A percentile compares a stretch with the other conserved stretches of the same genome.
Conservation (phyloP, 2,888 invertebrate species). For the Lycia hirtaria region DNA sequence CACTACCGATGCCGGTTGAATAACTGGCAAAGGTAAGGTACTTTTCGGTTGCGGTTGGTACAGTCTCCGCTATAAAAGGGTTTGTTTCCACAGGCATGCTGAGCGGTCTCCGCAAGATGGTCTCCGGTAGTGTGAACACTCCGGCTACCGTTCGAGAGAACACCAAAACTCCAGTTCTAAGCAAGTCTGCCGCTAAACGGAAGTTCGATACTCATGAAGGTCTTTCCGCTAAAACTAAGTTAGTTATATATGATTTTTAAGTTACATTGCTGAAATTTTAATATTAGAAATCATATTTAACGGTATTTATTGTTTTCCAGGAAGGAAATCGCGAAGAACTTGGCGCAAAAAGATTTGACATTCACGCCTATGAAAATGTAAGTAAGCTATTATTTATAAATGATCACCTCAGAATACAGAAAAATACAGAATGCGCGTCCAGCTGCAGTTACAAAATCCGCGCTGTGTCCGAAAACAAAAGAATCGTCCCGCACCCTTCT, state of each 20-base stretch:
- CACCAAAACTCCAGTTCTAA: conserved; percentile 85
- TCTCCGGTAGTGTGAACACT: conserved; percentile 87
- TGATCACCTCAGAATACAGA: no score
- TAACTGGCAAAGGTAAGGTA: no score
- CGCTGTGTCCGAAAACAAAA: no score
- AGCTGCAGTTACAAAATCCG: no score
- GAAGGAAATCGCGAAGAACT: conserved; percentile 85
- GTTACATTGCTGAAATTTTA: no score
- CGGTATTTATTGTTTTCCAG: conserved; percentile 71
- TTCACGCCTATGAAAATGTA: conserved; percentile 87
- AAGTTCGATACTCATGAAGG: conserved; percentile 86
- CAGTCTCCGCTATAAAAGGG: no score
- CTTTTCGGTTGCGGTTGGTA: no score
- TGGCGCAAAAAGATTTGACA: conserved; percentile 86
- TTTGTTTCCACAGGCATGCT: conserved; percentile 87
- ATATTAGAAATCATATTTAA: no score
- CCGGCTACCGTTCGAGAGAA: conserved; percentile 74
- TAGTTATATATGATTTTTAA: conserved; percentile 38
- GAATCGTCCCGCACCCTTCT: no score
- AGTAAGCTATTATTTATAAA: no score
- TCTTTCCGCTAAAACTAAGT: conserved; percentile 89
- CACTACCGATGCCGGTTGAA: no score
- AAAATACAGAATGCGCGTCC: no score
- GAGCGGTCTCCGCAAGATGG: conserved; percentile 91
- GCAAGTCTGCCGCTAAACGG: conserved; percentile 87